Percentiles rank a stretch among this genome's conserved stretches.
These are phyloP conservation scores for Pseudomyrmex cubaensis DNA, from an alignment of 1,140 invertebrate species.

Conservation along the genomic window DNA sequence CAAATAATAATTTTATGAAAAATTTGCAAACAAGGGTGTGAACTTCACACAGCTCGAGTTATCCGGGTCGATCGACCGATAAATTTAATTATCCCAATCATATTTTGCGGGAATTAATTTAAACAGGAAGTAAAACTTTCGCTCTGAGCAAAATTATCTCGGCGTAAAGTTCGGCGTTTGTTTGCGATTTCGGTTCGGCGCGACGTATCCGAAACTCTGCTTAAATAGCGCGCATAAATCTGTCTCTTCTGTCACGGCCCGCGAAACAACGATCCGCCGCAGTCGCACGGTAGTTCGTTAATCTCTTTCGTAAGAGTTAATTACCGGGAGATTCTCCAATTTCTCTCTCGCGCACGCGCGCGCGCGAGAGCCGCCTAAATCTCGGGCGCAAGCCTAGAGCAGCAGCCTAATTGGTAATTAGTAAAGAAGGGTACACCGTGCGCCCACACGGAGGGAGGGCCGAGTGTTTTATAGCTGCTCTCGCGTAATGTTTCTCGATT, in stretches of 20 bases:
- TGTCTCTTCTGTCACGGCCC: background rate
- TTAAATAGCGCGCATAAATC: conserved; percentile 32
- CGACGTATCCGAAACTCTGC: background rate
- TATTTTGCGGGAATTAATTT: background rate
- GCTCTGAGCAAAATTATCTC: background rate
- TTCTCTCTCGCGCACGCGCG: conserved; percentile 42
- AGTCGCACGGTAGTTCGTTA: conserved; percentile 33
- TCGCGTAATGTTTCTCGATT: conserved; percentile 63
- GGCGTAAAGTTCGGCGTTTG: background rate
- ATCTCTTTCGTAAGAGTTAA: conserved; percentile 57
- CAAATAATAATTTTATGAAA: too few relatives aligned
- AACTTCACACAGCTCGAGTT: background rate
- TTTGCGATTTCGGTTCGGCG: conserved; percentile 4
- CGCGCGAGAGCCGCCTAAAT: conserved; percentile 50
- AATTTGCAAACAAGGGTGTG: background rate
- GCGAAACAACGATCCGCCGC: conserved; percentile 18
- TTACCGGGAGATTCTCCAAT: conserved; percentile 60
- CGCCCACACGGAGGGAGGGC: background rate
- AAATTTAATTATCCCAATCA: conserved; percentile 5
- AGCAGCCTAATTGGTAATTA: conserved; percentile 68
- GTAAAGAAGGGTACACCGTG: conserved; percentile 54
- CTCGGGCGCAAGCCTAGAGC: conserved; percentile 30
- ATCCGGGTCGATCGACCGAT: conserved; percentile 8
- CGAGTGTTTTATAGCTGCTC: conserved; percentile 45
- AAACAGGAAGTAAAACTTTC: background rate